Conservation (phyloP, 1,140 invertebrate species). For the Drosophila rufa region DNA sequence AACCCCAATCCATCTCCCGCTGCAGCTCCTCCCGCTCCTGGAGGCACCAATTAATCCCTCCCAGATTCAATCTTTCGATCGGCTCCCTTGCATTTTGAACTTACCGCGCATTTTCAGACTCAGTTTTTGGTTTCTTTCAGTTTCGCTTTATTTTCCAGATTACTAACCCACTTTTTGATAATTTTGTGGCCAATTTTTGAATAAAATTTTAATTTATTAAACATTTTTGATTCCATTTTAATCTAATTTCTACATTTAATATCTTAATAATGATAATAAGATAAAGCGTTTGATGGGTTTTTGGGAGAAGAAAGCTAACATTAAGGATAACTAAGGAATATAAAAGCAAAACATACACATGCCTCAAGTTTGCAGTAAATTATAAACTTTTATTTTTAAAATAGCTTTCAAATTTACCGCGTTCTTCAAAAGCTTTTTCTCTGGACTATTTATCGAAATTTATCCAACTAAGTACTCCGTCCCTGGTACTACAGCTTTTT, state of each 20-base stretch:
- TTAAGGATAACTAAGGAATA: neutral
- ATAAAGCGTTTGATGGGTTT: neutral
- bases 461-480: constrained; percentile 7
- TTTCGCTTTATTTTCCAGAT: constrained; percentile 4
- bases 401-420: neutral
- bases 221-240: neutral
- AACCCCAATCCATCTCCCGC: constrained; percentile 24
- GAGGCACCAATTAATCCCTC: constrained; percentile 46
- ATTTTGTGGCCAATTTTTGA: constrained; percentile 42
- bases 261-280: neutral
- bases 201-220: constrained; percentile 38
- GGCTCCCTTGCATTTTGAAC: constrained; percentile 39
- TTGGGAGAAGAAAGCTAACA: neutral
- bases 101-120: constrained; percentile 60
- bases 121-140: constrained; percentile 15
- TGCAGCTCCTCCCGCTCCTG: constrained; percentile 14
- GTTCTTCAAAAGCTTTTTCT: neutral
- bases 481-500: constrained; percentile 31
- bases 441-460: constrained; percentile 16
- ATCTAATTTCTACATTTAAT: neutral
- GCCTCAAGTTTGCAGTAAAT: neutral
- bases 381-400: neutral
- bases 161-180: constrained; percentile 37
- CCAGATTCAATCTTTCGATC: constrained; percentile 15
- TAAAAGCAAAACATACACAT: neutral